phyloP scores from a whole-genome alignment of 92 coral and sea anemone genomes.

The Heliopora coerulea region DNA sequence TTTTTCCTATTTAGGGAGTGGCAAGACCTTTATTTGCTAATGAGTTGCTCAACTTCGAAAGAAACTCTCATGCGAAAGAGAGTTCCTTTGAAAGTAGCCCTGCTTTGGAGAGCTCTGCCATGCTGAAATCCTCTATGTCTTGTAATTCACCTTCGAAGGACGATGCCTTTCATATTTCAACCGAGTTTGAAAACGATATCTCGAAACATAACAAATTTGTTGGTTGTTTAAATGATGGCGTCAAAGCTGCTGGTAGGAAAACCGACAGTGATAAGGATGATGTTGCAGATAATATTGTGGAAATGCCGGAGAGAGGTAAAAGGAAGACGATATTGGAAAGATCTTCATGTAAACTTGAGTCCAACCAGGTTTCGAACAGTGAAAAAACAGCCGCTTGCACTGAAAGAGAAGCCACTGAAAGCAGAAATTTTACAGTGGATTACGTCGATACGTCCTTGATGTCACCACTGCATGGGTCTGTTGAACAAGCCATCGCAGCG shows the following conservation, averaged over 20 bases:
- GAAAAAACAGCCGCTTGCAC: too few species aligned
- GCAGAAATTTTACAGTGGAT: not conserved
- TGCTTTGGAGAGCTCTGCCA: not conserved
- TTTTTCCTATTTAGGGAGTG: conserved; percentile 17
- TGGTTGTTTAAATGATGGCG: not conserved
- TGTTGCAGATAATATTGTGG: not conserved
- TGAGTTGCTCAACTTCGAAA: not conserved
- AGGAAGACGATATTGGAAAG: not conserved
- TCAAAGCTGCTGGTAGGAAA: not conserved
- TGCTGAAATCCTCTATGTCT: not conserved
- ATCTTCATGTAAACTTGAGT: not conserved
- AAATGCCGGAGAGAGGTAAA: not conserved
- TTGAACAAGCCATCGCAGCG: conserved; percentile 11
- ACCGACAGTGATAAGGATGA: not conserved
- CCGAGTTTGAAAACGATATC: not conserved
- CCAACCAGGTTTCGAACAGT: not conserved
- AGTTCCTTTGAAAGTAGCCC: not conserved
- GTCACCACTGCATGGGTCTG: conserved; percentile 29
- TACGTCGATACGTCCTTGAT: conserved; percentile 25
- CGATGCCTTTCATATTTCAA: not conserved
- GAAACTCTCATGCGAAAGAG: not conserved
- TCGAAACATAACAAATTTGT: not conserved
- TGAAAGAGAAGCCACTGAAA: not conserved
- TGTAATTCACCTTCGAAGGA: not conserved
- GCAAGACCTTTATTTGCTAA: conserved; percentile 29